These are phyloP conservation scores for Chloroceryle inda DNA, from an alignment of 2,797 vertebrate genomes.

Conservation along the genomic window DNA sequence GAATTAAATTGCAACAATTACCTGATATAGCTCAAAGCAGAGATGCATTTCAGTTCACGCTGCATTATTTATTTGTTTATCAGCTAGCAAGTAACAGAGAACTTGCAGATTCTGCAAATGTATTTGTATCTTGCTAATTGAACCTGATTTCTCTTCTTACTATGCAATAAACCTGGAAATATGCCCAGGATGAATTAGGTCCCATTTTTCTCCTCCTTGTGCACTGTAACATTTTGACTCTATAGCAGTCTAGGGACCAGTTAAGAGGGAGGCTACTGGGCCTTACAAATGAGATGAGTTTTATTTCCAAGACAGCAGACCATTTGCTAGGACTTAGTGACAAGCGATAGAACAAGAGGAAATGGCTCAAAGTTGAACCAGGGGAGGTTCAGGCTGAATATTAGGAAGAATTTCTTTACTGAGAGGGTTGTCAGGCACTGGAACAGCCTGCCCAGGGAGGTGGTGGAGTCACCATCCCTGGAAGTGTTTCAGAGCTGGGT, in stretches of 20 bases:
- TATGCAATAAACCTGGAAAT: background rate
- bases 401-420: too few relatives aligned
- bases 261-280: background rate
- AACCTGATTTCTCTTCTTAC: background rate
- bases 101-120: background rate
- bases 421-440: too few relatives aligned
- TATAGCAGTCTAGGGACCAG: background rate
- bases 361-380: too few relatives aligned
- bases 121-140: background rate
- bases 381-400: too few relatives aligned
- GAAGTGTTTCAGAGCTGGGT: too few relatives aligned
- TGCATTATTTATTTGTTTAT: slow-evolving; percentile 35
- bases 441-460: too few relatives aligned
- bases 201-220: background rate
- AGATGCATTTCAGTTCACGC: background rate
- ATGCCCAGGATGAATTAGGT: background rate
- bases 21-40: background rate
- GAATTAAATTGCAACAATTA: slow-evolving; percentile 14
- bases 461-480: too few relatives aligned
- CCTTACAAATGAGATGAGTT: background rate
- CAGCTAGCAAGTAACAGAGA: background rate
- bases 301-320: background rate
- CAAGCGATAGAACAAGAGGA: too few relatives aligned
- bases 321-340: background rate
- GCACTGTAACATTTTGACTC: background rate